Base-by-base conservation (phyloP, 2,113 vertebrate species). In the Cromileptes altivelis region DNA sequence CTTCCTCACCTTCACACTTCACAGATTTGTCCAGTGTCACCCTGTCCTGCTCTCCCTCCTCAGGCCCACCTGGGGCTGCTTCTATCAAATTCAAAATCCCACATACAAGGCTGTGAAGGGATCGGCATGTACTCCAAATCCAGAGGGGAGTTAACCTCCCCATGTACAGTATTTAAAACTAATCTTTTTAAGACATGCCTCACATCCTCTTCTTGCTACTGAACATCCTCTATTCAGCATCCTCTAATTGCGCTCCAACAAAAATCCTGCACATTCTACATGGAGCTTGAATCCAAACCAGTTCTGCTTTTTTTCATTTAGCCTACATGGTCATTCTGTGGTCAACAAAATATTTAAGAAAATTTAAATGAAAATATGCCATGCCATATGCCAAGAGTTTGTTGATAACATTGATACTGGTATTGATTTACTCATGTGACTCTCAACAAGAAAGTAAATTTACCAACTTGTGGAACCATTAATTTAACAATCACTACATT, bases 1-100 rank as follows among this genome's bases (percentile, higher is more conserved):
- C 60, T 58, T 85, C 67, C 78, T 89, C 65, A 73, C 70, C 79
- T 75, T 78, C 80, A 80, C 79, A 78, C 68, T 33, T 33, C 30
- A 64, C 49, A 80, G 19, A 70, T 33, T 52, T 63, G 52, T 18
- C 37, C 57, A 45, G 33, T 58, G 30, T 68, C 72, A 76, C 62
- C 40, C 68, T 27, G 10, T 27, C 18, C 45, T 3, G 2, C 52
- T 78, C 74, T 69, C 64, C 52, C 19, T 64, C 25, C 27, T 63
- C 6, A 0, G 30, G 13, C 61, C 42, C 30, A 27, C 70, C 70
- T 60, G 62, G 61, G 57, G 76, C 77, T 60, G 21, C 13, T 69
- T 81, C 27, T 71, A 6, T 82, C 47, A 55, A 53, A 69, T 75
- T 65, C 12, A 40, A 67, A 74, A 25, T 30, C 45, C 33, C 18